phyloP scores from a whole-genome alignment of 2,888 invertebrate species.

The Drosophila sordidapex region DNA sequence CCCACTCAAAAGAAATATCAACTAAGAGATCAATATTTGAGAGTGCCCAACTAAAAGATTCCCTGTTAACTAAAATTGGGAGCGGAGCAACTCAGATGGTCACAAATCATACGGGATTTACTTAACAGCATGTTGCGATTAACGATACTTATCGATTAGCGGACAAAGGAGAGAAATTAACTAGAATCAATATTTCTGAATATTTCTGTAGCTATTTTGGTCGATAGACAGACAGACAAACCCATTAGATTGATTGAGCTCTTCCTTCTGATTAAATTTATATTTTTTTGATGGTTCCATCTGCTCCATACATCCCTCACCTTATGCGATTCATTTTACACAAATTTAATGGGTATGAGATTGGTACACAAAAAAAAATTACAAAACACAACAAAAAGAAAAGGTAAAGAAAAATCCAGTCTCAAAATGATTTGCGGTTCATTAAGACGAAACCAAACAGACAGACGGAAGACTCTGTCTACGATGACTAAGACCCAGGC shows the following conservation, averaged over 20 bases:
- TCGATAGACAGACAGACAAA: background rate
- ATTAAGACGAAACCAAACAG: slow-evolving; percentile 71
- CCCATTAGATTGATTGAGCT: background rate
- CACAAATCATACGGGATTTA: background rate
- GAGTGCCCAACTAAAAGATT: background rate
- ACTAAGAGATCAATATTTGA: background rate
- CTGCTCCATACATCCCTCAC: too few relatives aligned
- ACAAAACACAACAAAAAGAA: slow-evolving; percentile 29
- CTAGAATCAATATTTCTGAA: background rate
- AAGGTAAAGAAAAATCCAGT: slow-evolving; percentile 52
- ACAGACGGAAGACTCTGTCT: slow-evolving; percentile 40
- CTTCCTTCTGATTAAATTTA: background rate
- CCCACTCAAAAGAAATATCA: slow-evolving; percentile 33
- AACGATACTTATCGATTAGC: background rate
- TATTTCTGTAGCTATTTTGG: background rate
- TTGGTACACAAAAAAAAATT: background rate
- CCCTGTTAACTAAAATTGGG: background rate
- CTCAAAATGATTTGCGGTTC: slow-evolving; percentile 82
- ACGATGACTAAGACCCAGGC: slow-evolving; percentile 65
- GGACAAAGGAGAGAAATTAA: background rate
- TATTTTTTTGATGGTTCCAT: background rate
- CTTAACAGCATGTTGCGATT: background rate
- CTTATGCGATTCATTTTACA: background rate
- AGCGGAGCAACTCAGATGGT: background rate
- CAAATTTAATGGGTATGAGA: background rate